These are phyloP conservation scores for Chanos chanos DNA, from an alignment of 2,797 vertebrate genomes.

Conservation along the genomic window DNA sequence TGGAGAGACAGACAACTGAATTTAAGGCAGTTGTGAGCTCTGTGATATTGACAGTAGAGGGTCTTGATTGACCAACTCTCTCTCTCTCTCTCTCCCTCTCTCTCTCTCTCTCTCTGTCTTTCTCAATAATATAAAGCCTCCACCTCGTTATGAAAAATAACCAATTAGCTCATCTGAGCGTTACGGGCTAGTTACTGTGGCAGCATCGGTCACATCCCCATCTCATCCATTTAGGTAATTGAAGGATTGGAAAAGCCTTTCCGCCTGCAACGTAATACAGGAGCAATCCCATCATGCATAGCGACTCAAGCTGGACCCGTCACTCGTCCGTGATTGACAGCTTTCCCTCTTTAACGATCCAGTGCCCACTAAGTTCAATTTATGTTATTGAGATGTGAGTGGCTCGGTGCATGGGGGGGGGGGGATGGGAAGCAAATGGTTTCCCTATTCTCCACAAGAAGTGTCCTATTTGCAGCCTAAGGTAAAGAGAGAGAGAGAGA, in stretches of 20 bases:
- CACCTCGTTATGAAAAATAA: slow-evolving; percentile 52
- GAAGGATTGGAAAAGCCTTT: slow-evolving; percentile 55
- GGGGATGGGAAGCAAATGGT: too few relatives aligned
- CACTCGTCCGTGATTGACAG: slow-evolving; percentile 55
- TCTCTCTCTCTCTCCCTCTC: slow-evolving; percentile 4
- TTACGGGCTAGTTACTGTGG: slow-evolving; percentile 50
- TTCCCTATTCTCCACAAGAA: too few relatives aligned
- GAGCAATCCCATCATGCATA: slow-evolving; percentile 58
- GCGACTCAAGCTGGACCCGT: slow-evolving; percentile 12
- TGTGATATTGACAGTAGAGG: slow-evolving; percentile 53
- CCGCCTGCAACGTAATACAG: slow-evolving; percentile 44
- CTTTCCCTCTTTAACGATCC: slow-evolving; percentile 63
- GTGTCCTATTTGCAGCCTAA: not conserved
- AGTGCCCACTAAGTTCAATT: slow-evolving; percentile 51
- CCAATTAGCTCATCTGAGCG: slow-evolving; percentile 64
- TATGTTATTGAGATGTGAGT: slow-evolving; percentile 39
- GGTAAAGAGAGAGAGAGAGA: not conserved
- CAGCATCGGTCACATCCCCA: slow-evolving; percentile 34
- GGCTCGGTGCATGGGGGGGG: slow-evolving; percentile 4
- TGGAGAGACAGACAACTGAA: slow-evolving; percentile 10
- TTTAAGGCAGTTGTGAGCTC: slow-evolving; percentile 24
- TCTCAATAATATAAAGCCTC: slow-evolving; percentile 52
- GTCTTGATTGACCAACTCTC: slow-evolving; percentile 40
- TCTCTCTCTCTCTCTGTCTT: slow-evolving; percentile 1
- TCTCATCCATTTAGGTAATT: slow-evolving; percentile 67